Conservation (phyloP, 2,113 vertebrate species). For the Oreamnos americanus region DNA sequence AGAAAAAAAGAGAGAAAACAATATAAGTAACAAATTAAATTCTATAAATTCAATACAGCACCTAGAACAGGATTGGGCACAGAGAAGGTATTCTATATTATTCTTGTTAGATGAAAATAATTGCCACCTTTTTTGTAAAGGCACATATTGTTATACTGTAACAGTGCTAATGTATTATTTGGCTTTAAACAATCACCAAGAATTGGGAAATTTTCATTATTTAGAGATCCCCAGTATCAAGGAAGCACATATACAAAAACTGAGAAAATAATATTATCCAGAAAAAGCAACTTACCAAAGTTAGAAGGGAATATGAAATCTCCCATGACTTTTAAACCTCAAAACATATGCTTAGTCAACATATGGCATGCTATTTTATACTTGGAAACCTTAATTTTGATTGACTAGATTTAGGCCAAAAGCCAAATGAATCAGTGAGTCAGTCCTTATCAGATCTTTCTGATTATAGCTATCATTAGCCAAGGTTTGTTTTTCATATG, state of each 20-base stretch:
- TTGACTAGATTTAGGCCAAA: slow-evolving; percentile 53
- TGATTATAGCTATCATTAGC: slow-evolving; percentile 42
- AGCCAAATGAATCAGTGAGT: slow-evolving; percentile 66
- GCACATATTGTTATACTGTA: neutral
- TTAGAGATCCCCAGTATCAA: neutral
- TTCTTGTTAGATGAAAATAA: neutral
- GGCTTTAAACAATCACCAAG: neutral
- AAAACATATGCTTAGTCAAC: slow-evolving; percentile 71
- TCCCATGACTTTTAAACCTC: slow-evolving; percentile 49
- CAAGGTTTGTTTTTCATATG: neutral
- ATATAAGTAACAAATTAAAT: neutral
- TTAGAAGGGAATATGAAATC: slow-evolving; percentile 55
- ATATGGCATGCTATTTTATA: slow-evolving; percentile 64
- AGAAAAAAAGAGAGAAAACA: neutral
- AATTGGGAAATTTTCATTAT: neutral
- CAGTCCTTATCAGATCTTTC: slow-evolving; percentile 17
- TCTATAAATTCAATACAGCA: neutral
- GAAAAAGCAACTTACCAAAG: slow-evolving; percentile 45
- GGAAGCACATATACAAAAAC: neutral
- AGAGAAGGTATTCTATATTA: neutral
- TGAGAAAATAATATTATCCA: neutral
- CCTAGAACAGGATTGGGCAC: neutral
- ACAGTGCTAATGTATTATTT: neutral
- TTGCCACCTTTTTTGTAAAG: neutral
- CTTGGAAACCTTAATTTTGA: slow-evolving; percentile 64